Evolutionary conservation across 2,888 invertebrate genomes (phyloP).

Genomic region (Stegana nigrithorax): DNA sequence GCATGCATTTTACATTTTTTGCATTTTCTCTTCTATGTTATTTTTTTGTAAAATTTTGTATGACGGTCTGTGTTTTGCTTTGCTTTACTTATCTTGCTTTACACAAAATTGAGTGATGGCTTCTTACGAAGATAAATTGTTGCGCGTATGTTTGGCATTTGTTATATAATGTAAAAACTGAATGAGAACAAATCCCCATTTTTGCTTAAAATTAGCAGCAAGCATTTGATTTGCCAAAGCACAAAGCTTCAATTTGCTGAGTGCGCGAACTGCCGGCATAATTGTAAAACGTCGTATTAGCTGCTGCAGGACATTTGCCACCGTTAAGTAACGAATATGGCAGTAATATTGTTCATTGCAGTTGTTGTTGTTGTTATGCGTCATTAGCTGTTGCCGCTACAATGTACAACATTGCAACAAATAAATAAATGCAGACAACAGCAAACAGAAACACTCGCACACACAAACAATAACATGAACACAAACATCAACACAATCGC

Average conservation of each 20-base stretch:
- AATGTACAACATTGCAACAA: too few relatives aligned
- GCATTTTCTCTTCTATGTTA: neutral
- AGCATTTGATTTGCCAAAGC: too few relatives aligned
- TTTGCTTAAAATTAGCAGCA: neutral
- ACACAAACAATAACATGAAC: neutral
- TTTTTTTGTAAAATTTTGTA: neutral
- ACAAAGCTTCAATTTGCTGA: too few relatives aligned
- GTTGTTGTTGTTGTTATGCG: too few relatives aligned
- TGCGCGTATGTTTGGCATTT: slow-evolving; percentile 2
- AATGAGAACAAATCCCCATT: too few relatives aligned
- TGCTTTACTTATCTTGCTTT: neutral
- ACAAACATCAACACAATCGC: too few relatives aligned
- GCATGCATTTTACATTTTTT: neutral
- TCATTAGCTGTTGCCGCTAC: too few relatives aligned
- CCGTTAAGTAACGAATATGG: neutral
- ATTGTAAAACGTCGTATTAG: too few relatives aligned
- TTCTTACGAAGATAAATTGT: slow-evolving; percentile 9
- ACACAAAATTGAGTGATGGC: neutral
- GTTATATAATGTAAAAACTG: too few relatives aligned
- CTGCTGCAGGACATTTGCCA: too few relatives aligned
- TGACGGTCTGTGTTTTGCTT: neutral
- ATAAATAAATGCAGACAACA: neutral
- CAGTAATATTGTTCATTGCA: too few relatives aligned
- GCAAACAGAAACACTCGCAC: neutral
- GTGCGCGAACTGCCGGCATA: too few relatives aligned